Evolutionary conservation across 2,113 vertebrate species (phyloP).

Genomic region (Tylochromis polylepis): DNA sequence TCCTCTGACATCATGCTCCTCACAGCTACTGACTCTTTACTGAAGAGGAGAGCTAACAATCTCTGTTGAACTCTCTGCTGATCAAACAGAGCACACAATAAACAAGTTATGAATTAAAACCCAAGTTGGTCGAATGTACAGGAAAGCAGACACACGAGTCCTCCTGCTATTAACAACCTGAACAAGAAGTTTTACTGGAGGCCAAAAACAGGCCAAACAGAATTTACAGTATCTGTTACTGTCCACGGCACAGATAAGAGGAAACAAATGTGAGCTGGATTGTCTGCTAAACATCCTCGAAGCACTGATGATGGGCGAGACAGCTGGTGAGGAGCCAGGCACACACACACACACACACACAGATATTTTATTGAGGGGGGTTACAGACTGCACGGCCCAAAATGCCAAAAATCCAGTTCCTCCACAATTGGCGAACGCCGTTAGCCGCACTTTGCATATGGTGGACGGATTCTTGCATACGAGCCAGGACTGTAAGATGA

Average conservation of each 20-base stretch:
- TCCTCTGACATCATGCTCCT: background rate
- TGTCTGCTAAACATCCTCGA: constrained; percentile 33
- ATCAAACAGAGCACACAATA: constrained; percentile 20
- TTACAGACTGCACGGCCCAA: background rate
- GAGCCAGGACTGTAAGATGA: background rate
- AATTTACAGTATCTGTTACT: background rate
- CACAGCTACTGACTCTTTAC: background rate
- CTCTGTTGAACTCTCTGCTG: background rate
- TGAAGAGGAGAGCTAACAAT: background rate
- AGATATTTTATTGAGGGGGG: background rate
- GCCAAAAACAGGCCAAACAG: background rate
- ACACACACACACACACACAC: background rate
- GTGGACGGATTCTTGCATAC: fast-evolving
- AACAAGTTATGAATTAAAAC: background rate
- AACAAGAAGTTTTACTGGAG: constrained; percentile 17
- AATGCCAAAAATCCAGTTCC: background rate
- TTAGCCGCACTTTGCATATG: background rate
- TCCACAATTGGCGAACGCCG: background rate
- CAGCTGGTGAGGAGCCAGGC: constrained; percentile 20
- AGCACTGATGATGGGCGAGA: constrained; percentile 17
- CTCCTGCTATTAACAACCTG: background rate
- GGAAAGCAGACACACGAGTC: background rate
- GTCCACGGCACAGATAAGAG: background rate
- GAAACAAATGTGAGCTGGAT: constrained; percentile 19
- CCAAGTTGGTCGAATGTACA: background rate